These are phyloP conservation scores for Petrocephalus zakoni DNA, from an alignment of 2,113 vertebrate genomes.

Conservation along the genomic window DNA sequence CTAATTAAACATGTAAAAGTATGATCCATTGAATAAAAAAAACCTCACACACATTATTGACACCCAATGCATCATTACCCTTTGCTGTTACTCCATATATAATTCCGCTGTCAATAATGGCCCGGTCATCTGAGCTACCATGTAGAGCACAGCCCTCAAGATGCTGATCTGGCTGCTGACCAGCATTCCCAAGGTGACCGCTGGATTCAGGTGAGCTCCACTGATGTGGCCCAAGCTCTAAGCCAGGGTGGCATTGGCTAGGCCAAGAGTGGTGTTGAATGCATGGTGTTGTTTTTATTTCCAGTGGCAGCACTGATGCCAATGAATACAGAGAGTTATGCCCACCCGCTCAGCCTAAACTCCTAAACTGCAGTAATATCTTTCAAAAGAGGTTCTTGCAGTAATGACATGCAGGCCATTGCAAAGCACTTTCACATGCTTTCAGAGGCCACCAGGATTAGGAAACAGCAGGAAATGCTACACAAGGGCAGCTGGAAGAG, in stretches of 20 bases:
- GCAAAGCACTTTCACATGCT: constrained; percentile 31
- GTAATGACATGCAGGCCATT: background rate
- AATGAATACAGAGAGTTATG: constrained; percentile 62
- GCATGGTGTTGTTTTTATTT: constrained; percentile 46
- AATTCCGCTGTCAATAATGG: constrained; percentile 65
- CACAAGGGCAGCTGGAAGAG: constrained; percentile 59
- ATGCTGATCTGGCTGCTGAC: constrained; percentile 74
- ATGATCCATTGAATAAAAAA: background rate
- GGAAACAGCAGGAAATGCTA: constrained; percentile 88
- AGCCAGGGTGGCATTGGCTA: constrained; percentile 88
- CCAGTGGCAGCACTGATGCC: constrained; percentile 68
- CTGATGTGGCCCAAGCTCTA: constrained; percentile 94
- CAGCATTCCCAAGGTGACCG: constrained; percentile 69
- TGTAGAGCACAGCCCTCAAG: constrained; percentile 67
- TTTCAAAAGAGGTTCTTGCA: background rate
- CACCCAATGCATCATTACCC: background rate
- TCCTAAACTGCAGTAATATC: constrained; percentile 44
- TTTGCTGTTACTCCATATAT: background rate
- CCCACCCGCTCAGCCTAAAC: constrained; percentile 70
- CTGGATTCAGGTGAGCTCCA: constrained; percentile 85
- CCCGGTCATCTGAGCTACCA: constrained; percentile 69
- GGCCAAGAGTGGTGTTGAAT: too few species aligned
- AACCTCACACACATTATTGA: too few species aligned
- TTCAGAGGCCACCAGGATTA: constrained; percentile 70
- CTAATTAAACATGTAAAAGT: background rate